These are phyloP conservation scores for Noctilio leporinus DNA, from an alignment of 2,113 vertebrate species.

Conservation along the genomic window DNA sequence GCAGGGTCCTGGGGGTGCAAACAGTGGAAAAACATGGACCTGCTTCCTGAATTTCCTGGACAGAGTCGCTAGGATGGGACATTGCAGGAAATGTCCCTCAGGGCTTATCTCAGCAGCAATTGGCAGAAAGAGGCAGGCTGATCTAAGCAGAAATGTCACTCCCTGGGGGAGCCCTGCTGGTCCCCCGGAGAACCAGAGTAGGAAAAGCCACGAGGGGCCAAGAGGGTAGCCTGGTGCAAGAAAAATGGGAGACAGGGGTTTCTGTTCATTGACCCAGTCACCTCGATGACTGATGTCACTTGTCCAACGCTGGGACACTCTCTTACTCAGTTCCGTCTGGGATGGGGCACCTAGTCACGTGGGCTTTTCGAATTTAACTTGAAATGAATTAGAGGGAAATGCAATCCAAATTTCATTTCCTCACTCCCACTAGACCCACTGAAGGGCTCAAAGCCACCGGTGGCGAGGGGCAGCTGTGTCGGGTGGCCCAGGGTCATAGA, in stretches of 20 bases:
- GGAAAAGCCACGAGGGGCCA: background rate
- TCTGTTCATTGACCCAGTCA: background rate
- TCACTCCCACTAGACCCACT: background rate
- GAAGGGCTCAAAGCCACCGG: accelerated
- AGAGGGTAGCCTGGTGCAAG: background rate
- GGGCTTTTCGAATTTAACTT: background rate
- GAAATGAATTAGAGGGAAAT: background rate
- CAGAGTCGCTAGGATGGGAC: background rate
- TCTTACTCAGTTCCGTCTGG: background rate
- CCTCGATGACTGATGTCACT: background rate
- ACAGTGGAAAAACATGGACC: accelerated
- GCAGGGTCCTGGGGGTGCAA: background rate
- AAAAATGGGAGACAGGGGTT: background rate
- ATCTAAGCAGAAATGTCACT: background rate
- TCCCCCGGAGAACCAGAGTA: background rate
- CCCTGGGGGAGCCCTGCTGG: background rate
- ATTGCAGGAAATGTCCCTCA: background rate
- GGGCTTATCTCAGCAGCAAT: background rate
- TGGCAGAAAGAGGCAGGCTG: background rate
- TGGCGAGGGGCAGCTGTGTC: accelerated
- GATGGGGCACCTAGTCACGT: background rate
- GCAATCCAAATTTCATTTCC: background rate
- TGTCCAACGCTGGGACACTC: background rate
- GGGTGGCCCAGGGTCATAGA: accelerated
- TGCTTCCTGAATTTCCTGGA: background rate